Conservation (phyloP, 53 echinoderm and acorn worm genomes). For the Holothuria scabra region DNA sequence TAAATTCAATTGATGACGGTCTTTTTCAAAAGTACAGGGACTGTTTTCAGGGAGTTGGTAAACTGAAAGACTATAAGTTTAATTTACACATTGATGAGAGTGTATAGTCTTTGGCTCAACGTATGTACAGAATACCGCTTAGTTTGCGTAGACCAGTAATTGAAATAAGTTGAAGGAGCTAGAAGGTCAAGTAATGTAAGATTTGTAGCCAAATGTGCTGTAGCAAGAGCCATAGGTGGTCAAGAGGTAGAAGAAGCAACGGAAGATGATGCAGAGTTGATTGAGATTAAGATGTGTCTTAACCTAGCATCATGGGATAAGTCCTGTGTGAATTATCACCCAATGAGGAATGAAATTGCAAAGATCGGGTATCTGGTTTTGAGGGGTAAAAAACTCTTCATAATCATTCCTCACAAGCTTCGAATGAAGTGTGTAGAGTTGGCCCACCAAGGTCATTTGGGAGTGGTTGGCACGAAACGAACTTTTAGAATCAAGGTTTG, state of each 20-base stretch:
- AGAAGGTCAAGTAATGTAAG: too few species aligned
- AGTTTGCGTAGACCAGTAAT: conserved; percentile 35
- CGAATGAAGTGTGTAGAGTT: conserved; percentile 50
- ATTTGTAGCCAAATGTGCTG: too few species aligned
- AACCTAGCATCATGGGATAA: not conserved
- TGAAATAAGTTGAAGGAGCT: too few species aligned
- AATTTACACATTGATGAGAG: conserved; percentile 58
- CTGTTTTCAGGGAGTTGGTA: conserved; percentile 60
- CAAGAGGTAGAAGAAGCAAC: conserved; percentile 39
- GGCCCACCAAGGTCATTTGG: conserved; percentile 53
- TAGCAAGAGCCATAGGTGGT: too few species aligned
- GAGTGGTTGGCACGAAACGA: conserved; percentile 62
- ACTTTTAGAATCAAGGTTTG: conserved; percentile 65
- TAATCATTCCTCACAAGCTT: conserved; percentile 26
- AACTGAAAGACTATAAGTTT: conserved; percentile 56
- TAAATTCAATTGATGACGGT: conserved; percentile 48
- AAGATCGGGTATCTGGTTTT: conserved; percentile 36
- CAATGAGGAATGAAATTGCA: conserved; percentile 35
- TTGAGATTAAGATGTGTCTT: conserved; percentile 27
- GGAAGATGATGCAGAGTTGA: conserved; percentile 42
- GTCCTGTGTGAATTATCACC: not conserved
- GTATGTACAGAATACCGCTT: conserved; percentile 50
- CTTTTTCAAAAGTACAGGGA: conserved; percentile 31
- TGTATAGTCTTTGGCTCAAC: conserved; percentile 55
- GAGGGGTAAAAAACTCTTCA: conserved; percentile 8